Percentiles rank a stretch among this genome's conserved stretches.
Conservation (phyloP, 2,797 vertebrate species). For the Chrosomus eos region DNA sequence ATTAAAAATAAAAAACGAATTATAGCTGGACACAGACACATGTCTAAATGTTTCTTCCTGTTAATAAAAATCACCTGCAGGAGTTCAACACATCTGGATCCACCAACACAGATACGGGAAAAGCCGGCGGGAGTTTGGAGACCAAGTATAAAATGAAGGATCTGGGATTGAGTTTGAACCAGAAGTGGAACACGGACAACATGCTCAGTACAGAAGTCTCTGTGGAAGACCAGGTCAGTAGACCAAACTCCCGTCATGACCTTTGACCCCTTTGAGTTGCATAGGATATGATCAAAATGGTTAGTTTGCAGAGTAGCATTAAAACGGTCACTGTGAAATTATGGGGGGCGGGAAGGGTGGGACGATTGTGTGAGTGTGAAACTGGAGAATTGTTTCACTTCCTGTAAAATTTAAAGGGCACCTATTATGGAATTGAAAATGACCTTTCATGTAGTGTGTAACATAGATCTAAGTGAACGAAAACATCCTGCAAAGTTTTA, state of each 20-base stretch:
- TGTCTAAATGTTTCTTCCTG: neutral
- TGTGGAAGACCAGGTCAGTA: constrained; percentile 88
- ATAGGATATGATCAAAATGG: neutral
- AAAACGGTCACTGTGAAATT: neutral
- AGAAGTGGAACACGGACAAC: constrained; percentile 98
- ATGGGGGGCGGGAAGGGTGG: too few relatives aligned
- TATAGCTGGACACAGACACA: neutral
- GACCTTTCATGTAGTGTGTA: too few relatives aligned
- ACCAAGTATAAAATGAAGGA: constrained; percentile 94
- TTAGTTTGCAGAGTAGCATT: neutral
- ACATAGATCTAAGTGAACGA: too few relatives aligned
- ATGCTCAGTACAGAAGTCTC: constrained; percentile 87
- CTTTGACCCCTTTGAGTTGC: neutral
- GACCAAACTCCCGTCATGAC: neutral
- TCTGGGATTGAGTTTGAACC: constrained; percentile 87
- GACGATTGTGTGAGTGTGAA: too few relatives aligned
- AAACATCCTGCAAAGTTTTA: too few relatives aligned
- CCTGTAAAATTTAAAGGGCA: too few relatives aligned
- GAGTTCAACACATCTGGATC: constrained; percentile 90
- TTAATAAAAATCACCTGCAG: constrained; percentile 65
- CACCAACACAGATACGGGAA: constrained; percentile 91
- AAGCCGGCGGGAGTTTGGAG: constrained; percentile 89
- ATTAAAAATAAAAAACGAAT: rapidly evolving
- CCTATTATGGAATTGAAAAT: too few relatives aligned
- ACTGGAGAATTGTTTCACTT: too few relatives aligned